Base-by-base conservation (phyloP, 1,140 invertebrate genomes). In the Drosophila grimshawi region DNA sequence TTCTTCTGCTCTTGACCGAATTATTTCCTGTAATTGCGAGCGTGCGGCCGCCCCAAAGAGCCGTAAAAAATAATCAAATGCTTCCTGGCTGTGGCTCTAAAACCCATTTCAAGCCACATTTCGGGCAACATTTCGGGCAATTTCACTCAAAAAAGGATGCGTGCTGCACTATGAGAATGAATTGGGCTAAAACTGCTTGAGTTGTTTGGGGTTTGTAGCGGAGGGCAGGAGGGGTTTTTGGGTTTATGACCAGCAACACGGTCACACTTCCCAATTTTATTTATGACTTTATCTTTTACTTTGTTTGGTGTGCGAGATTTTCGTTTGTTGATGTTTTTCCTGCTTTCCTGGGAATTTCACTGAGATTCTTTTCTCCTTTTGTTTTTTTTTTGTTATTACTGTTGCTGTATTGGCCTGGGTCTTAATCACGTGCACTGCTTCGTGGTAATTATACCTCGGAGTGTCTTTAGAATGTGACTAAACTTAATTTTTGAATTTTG, bases 1-100 rank as follows among this genome's bases (percentile, higher is more conserved):
- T 68, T 11, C 53, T 49, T 63, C 60, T 19, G 19, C 19, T 70
- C 43, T 78, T 85, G 78, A 45, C 72, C 78, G 81, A 90, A 90
- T 90, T 89, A 90, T 90, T 89, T 89, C 86, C 85, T 89, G 86
- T 85, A 89, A 90, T 89, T 89, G 86, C 57, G 45, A 67, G 64
- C 70, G 60, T 77, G 59, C 75, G 74, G 43, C 61, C 62, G 57
- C 72, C 64, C 70, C 43, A 61, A 71, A 64, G 51, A 56, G 60
- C 73, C 85, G 71, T 85, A 90, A 89, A 89, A 85, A 90, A 89
- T 90, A 89, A 86, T 90, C 86, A 86, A 90, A 81, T 85, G 65
- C 66, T 89, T 83, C 85, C 83, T 80, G 85, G 60, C 70, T 80
- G 80, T 80, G 80, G 61, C 71, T 79, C 66, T 80, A 86, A 79